A percentile compares a stretch with the other conserved stretches of the same genome.
phyloP scores from a whole-genome alignment of 2,113 vertebrate species.

The Pelmatolapia mariae region DNA sequence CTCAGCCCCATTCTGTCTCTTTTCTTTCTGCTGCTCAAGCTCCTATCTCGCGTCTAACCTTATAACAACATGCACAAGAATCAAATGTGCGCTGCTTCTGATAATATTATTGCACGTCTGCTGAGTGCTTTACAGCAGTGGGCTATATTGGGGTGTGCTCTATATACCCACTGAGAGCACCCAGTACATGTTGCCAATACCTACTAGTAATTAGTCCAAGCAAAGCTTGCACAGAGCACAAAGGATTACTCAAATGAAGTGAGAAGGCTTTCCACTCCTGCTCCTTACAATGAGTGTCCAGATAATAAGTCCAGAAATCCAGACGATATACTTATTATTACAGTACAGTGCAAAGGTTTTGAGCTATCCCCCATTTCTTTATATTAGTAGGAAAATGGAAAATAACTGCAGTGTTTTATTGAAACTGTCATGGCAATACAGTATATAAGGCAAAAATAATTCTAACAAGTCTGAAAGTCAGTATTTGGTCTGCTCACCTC shows the following conservation, averaged over 20 bases:
- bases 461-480: neutral
- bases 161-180: neutral
- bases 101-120: neutral
- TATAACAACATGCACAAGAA: neutral
- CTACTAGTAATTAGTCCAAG: neutral
- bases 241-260: neutral
- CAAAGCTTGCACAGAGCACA: neutral
- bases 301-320: neutral
- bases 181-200: neutral
- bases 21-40: neutral
- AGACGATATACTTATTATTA: neutral
- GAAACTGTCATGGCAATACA: neutral
- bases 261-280: neutral
- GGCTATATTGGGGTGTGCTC: neutral
- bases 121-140: neutral
- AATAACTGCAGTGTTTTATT: neutral
- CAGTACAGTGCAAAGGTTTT: neutral
- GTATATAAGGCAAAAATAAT: neutral
- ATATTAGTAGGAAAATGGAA: neutral
- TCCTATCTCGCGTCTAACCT: neutral
- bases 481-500: neutral
- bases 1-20: constrained; percentile 53
- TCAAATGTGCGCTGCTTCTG: neutral
- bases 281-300: neutral
- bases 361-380: neutral